Evolutionary conservation across 2,797 vertebrate species (phyloP), one percentile per base, ranked within the genome.

Genomic region (Schizothorax lantsangensis): DNA sequence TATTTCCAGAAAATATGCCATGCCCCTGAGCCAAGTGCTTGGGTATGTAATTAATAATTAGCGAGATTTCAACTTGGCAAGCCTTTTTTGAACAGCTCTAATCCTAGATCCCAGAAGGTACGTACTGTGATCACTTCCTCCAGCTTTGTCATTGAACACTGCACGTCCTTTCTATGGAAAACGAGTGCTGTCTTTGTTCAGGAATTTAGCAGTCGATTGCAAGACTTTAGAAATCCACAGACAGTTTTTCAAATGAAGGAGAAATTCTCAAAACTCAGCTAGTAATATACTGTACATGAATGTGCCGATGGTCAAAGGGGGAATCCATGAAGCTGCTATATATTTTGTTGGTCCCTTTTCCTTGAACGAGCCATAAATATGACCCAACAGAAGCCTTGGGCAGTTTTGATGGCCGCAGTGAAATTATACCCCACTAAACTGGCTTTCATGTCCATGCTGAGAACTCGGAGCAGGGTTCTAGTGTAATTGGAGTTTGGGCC

Each of bases 21-120:
- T 85, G 87, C 83, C 90, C 79, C 54, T 47, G 72, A 83, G 87
- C 83, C 88, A 91, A 86, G 79, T 57, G 83, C 86, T 80, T 77
- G 89, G 85, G 57, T 84, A 69, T 68, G 77, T 86, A 90, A 91
- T 91, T 88, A 89, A 89, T 91, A 90, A 88, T 90, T 88, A 87
- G 86, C 4, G 36, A 88, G 88, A 87, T 86, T 72, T 86, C 87
- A 90, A 47, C 72, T 83, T 89, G 87, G 80, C 80, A 89, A 88
- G 86, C 47, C 74, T 81, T 88, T 86, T 83, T 86, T 85, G 59
- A 74, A 86, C 72, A 84, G 84, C 80, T 80, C 83, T 78, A 81
- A 87, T 89, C 81, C 85, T 54, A 33, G 62, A 73, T 88, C 85
- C 86, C 87, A 81, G n/a, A 69, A 83, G 82, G 72, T 69, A 45